Conservation (phyloP, 2,888 invertebrate species). For the Lithophane socia region DNA sequence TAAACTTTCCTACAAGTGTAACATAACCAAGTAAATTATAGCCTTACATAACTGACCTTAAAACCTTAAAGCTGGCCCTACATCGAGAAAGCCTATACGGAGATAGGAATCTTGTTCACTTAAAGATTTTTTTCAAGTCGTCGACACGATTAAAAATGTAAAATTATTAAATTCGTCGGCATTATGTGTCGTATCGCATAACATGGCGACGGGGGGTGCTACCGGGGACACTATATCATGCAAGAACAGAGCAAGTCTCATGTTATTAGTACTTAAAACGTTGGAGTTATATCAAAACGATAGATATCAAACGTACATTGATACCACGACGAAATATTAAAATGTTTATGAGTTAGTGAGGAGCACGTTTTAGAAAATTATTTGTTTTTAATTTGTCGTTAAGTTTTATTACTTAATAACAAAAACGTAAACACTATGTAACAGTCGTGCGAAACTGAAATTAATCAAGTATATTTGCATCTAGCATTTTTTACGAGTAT, state of each 20-base stretch:
- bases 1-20: conserved; percentile 15
- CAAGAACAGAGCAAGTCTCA: conserved; percentile 60
- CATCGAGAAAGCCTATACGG: conserved; percentile 62
- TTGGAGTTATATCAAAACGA: conserved; percentile 82
- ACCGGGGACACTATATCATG: conserved; percentile 83
- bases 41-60: conserved; percentile 36
- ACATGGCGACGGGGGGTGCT: conserved; percentile 86
- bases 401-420: neutral
- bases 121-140: conserved; percentile 63
- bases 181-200: conserved; percentile 85
- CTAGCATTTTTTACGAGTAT: neutral
- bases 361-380: conserved; percentile 42
- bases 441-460: conserved; percentile 16
- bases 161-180: conserved; percentile 78
- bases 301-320: conserved; percentile 82
- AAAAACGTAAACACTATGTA: neutral
- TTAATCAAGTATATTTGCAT: neutral
- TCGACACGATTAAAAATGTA: conserved; percentile 68
- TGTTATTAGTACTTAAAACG: conserved; percentile 85
- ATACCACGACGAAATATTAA: conserved; percentile 78
- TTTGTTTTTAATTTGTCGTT: conserved; percentile 7
- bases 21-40: conserved; percentile 17
- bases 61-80: conserved; percentile 43
- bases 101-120: conserved; percentile 62
- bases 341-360: conserved; percentile 76